These are phyloP conservation scores for Trichonephila clavata DNA, from an alignment of 1,140 invertebrate genomes.

Conservation along the genomic window DNA sequence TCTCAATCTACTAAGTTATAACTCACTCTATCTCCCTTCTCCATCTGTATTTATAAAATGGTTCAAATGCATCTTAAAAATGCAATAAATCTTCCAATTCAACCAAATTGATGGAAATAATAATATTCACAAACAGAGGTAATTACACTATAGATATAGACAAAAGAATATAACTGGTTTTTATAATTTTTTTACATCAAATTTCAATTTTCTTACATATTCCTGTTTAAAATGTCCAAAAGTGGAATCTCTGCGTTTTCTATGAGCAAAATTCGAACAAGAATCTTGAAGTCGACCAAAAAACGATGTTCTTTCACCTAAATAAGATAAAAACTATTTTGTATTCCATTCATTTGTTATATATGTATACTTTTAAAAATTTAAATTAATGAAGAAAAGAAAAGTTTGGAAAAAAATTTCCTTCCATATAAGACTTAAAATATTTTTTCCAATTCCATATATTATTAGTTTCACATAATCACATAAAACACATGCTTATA, in stretches of 20 bases:
- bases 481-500: not conserved
- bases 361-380: no score
- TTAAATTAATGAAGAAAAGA: not conserved
- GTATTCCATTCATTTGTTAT: not conserved
- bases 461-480: not conserved
- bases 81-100: no score
- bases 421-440: not conserved
- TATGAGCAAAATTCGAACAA: conserved; percentile 68
- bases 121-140: no score
- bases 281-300: conserved; percentile 67
- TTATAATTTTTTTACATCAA: not conserved
- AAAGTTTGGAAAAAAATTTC: not conserved
- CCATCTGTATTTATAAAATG: no score
- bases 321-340: not conserved
- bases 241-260: conserved; percentile 56
- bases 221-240: conserved; percentile 67
- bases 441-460: not conserved
- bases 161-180: not conserved
- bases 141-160: no score
- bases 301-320: conserved; percentile 62
- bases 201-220: conserved; percentile 36
- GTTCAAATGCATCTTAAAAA: no score
- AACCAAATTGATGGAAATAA: no score
- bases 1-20: no score
- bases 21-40: no score